Evolutionary conservation across 2,113 vertebrate species (phyloP), one percentile per base, ranked within the genome.

Genomic region (Prinia subflava): DNA sequence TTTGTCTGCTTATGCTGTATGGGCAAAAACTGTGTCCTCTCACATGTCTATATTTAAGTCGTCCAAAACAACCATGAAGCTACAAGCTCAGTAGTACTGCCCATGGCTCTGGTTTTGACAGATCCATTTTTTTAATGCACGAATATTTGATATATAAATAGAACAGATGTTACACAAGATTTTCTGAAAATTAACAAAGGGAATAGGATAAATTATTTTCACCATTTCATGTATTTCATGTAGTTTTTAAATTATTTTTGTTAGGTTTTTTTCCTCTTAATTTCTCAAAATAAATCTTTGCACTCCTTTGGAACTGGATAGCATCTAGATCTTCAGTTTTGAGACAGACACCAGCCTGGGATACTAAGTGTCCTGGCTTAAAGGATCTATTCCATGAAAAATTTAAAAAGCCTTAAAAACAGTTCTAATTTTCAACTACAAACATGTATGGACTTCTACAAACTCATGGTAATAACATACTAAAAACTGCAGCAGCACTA

Each of bases 211-310:
- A 74, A 46, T 46, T 41, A 2, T 64, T 87, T 55, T 39, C 15
- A 52, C 37, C 2, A 60, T 87, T 55, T 42, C 17, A 52, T 20
- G 11, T 15, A 23, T 11, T 64, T n/a, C n/a, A 39, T 39, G 39
- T 8, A 57, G 13, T 13, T 25, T 30, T 41, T 41, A 41, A 18
- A 10, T 47, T 22, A 5, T 47, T 46, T 46, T 46, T 46, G 16
- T 46, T 27, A 3, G 1, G 0, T 10, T 31, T 31, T 30, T 59
- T 31, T 24, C 20, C 27, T 20, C 17, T 28, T 6, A 0, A 8
- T 68, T 64, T 52, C 47, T 52, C 24, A 39, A 78, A 84, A 39
- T 39, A 17, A 41, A 57, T n/a, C 33, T 81, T 12, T 41, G 30
- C 13, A 19, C 27, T 82, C 37, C 44, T 68, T 33, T 68, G 33